Percentiles rank a stretch among this genome's conserved stretches.
Evolutionary conservation across 2,888 invertebrate genomes (phyloP).

Genomic region (Melinaea menophilus): DNA sequence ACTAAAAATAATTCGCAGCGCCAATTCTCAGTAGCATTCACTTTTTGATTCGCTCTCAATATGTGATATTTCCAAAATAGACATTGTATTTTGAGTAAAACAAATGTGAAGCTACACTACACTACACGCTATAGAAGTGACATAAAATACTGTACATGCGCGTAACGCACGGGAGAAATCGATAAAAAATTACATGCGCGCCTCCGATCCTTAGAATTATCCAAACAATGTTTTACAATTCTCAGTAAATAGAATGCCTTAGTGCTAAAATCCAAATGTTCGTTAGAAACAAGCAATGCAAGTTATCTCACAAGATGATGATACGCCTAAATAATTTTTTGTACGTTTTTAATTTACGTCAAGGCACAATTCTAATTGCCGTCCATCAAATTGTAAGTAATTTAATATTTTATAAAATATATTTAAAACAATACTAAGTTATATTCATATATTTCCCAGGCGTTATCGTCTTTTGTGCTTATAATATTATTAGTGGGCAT

Average conservation of each 20-base stretch:
- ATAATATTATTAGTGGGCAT: slow-evolving; percentile 70
- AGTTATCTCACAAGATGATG: slow-evolving; percentile 65
- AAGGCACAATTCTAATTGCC: slow-evolving; percentile 74
- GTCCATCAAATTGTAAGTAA: slow-evolving; percentile 76
- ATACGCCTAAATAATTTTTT: slow-evolving; percentile 70
- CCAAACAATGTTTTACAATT: slow-evolving; percentile 58
- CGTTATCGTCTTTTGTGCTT: slow-evolving; percentile 68
- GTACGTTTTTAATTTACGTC: slow-evolving; percentile 73
- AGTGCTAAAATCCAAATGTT: slow-evolving; percentile 62
- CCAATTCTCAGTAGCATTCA: no score
- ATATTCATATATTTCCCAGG: slow-evolving; percentile 42
- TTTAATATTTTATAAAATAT: background rate
- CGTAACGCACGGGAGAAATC: slow-evolving; percentile 54
- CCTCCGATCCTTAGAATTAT: slow-evolving; percentile 35
- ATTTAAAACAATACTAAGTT: no score
- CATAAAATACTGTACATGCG: slow-evolving; percentile 44
- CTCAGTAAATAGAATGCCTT: slow-evolving; percentile 37
- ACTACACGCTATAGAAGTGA: background rate
- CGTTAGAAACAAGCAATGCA: slow-evolving; percentile 65
- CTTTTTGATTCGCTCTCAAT: no score
- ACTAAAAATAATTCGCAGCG: slow-evolving; percentile 5
- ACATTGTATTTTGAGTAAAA: no score
- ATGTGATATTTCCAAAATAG: no score
- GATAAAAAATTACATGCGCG: slow-evolving; percentile 65
- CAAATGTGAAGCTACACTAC: background rate